Conservation (phyloP, 2,797 vertebrate genomes). For the Lepilemur ruficaudatus region DNA sequence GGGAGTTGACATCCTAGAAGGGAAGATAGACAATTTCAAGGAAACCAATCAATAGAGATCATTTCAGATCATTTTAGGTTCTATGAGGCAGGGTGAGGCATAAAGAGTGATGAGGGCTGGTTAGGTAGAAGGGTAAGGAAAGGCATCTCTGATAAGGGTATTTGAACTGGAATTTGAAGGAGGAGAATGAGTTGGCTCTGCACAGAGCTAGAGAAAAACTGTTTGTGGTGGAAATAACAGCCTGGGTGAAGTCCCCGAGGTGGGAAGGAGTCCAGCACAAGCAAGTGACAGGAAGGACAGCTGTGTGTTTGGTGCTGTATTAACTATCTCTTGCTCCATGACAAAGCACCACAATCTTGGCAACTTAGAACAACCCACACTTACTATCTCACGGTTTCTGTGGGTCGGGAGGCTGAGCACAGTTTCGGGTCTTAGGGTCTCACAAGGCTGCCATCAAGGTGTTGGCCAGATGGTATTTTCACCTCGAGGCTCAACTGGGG, state of each 20-base stretch:
- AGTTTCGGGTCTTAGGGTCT: background rate
- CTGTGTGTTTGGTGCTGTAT: background rate
- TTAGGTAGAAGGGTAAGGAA: too few species aligned
- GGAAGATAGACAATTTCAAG: background rate
- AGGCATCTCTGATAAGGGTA: background rate
- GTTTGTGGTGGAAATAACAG: background rate
- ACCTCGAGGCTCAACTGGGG: background rate
- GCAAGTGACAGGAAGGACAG: background rate
- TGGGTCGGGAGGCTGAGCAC: background rate
- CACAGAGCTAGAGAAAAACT: background rate
- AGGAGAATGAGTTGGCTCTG: background rate
- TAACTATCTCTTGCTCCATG: background rate
- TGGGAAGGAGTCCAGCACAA: background rate
- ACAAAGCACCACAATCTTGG: background rate
- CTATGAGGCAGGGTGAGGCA: background rate
- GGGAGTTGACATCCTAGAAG: background rate
- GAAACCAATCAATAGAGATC: background rate
- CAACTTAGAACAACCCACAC: fast-evolving
- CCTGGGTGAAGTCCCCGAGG: background rate
- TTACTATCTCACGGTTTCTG: background rate
- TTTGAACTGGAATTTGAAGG: background rate
- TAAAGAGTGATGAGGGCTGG: background rate
- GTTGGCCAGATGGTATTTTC: background rate
- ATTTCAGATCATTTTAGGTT: background rate
- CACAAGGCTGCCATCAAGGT: background rate